Base-by-base conservation (phyloP, 2,113 vertebrate genomes). In the Hirundichthys speculiger region DNA sequence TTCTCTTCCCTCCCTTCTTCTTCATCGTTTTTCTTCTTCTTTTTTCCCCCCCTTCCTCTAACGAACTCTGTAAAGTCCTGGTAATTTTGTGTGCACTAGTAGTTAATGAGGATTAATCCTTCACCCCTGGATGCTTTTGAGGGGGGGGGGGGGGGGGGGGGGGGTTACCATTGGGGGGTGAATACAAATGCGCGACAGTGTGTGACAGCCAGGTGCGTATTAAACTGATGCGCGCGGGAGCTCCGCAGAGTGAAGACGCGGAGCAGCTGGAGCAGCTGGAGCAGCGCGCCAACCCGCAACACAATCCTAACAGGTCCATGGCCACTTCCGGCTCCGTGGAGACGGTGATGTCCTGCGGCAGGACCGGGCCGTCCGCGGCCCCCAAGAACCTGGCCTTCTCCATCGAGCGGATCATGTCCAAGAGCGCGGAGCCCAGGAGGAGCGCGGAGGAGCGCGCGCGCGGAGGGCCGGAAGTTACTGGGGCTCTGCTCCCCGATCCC, bases 351-450 rank as follows among this genome's bases (percentile, higher is more conserved):
- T 94, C 95, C 78, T 96, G 94, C 73, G 76, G 76, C 1, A 89
- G 94, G 82, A 94, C 86, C 42, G 94, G 93, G 75, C 88, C 94
- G 41, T 85, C 94, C 58, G 93, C 93, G 81, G 93, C 95, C 39
- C 92, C 97, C 62, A 99, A 99, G 89, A 92, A 92, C 14, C 92
- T 99, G 91, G 96, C 98, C 90, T 99, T 99, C 90, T 99, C 98
- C 87, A 99, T 99, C 69, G 98, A 99, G 90, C 89, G 98, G 86
- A 99, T 99, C 92, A 99, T 99, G 98, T 97, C 98, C 77, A 98
- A 96, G 89, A 93, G 93, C 63, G 94, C 95, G 77, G 96, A 96
- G 66, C 93, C 96, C 74, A 94, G 91, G 40, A 86, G 90, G 51
- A 70, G 87, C 77, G 84, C 91, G 62, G 94, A 95, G 62, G 87